These are phyloP conservation scores for Brachyptera risi DNA, from an alignment of 2,888 invertebrate species.

Conservation along the genomic window DNA sequence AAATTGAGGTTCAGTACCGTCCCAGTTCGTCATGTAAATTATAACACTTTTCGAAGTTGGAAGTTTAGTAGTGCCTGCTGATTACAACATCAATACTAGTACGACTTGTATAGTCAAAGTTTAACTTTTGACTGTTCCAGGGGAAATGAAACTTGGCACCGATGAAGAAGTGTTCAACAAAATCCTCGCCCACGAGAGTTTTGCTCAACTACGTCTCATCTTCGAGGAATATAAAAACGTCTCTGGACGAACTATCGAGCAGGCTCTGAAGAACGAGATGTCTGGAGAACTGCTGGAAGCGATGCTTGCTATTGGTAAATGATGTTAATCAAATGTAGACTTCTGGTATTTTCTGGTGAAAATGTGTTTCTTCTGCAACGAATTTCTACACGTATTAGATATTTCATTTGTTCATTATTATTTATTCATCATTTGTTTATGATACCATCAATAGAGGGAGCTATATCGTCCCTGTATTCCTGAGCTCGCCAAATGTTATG, in stretches of 20 bases:
- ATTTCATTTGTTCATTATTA: too few relatives aligned
- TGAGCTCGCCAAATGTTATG: too few relatives aligned
- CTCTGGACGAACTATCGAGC: conserved; percentile 68
- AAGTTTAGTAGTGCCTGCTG: neutral
- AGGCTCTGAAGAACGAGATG: conserved; percentile 64
- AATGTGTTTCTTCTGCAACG: too few relatives aligned
- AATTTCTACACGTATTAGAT: too few relatives aligned
- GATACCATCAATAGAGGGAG: too few relatives aligned
- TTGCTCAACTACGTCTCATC: conserved; percentile 61
- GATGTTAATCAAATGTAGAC: too few relatives aligned
- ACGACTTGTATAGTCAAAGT: neutral
- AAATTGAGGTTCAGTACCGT: too few relatives aligned
- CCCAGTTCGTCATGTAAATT: too few relatives aligned
- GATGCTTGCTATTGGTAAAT: conserved; percentile 62
- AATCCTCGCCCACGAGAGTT: conserved; percentile 70
- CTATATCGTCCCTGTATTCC: too few relatives aligned
- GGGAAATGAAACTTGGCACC: conserved; percentile 67
- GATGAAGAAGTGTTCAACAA: conserved; percentile 69
- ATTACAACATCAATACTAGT: neutral
- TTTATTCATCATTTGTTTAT: too few relatives aligned
- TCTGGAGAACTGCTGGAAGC: conserved; percentile 64
- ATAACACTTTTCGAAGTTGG: neutral
- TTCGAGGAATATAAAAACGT: conserved; percentile 71
- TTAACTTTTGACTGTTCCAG: conserved; percentile 30
- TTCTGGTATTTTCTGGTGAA: neutral